Base-by-base conservation (phyloP, 2,797 vertebrate genomes). In the Chloroceryle amazona region DNA sequence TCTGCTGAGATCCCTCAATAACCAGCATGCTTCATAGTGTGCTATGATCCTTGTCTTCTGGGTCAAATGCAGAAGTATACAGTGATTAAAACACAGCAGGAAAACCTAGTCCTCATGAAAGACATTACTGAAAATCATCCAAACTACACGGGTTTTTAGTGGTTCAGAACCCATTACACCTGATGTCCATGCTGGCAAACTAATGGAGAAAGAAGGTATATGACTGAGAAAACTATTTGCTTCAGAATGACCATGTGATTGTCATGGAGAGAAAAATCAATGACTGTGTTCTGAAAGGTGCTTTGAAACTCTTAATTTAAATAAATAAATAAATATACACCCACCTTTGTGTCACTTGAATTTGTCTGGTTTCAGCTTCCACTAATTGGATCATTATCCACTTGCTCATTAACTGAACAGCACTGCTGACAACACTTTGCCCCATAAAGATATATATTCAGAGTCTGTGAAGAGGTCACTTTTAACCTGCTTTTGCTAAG, bases 31-130 rank as follows among this genome's bases (percentile, higher is more conserved):
- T 78, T 28, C 51, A 52, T 15, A 47, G 46, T 0, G 0, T 75
- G 33, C 51, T 62, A 8, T 44, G 60, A 81, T 68, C 55, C n/a
- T 63, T 88, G 51, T 70, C 55, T 86, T 52, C 75, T 90, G 80
- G 18, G 42, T 83, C 51, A 81, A 52, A 68, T 68, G 37, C 11
- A 85, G 67, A 65, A 72, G 31, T 26, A 23, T 68, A 49, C 1
- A 1, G 63, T 90, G 71, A 88, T 91, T 85, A 94, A 91, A 90
- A 72, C 49, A 57, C 49, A 85, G 49, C 67, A 88, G 71, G 75
- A 90, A 65, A 65, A 52, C 18, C 33, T 80, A 61, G 39, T 46
- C 31, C 67, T 93, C 49, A 21, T 85, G 79, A 85, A 89, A 91
- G 41, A 72, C 29, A 47, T 63, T 63, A 79, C 25, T 65, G 58